Percentiles rank a stretch among this genome's conserved stretches.
These are phyloP conservation scores for Gordius sp. DNA, from an alignment of 2,888 invertebrate genomes.

Conservation along the genomic window DNA sequence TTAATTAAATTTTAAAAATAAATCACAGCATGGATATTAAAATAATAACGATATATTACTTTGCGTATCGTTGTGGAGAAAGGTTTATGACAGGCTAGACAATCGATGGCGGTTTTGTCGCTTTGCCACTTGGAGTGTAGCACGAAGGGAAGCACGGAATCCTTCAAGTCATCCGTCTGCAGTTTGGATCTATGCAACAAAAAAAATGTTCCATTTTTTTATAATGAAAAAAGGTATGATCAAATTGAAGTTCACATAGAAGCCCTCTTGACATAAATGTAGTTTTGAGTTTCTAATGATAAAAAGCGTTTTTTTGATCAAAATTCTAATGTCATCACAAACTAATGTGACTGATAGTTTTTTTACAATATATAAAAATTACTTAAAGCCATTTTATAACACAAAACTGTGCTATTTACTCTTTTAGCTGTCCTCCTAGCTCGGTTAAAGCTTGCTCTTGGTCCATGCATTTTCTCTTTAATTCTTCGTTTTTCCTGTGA, in stretches of 20 bases:
- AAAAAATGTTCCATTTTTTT: no score
- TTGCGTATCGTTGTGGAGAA: not conserved
- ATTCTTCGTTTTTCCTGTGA: constrained; percentile 2
- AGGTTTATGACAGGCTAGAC: not conserved
- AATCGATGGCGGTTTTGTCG: not conserved
- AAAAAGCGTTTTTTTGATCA: no score
- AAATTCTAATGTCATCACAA: no score
- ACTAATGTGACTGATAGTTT: no score
- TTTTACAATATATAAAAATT: no score
- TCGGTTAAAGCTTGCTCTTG: constrained; percentile 3
- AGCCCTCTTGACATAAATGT: no score
- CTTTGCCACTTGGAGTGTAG: not conserved
- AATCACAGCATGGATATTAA: not conserved
- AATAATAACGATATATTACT: not conserved
- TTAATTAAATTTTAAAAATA: not conserved
- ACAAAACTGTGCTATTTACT: no score
- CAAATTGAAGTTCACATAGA: no score
- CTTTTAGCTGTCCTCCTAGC: not conserved
- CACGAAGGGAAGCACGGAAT: not conserved
- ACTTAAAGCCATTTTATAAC: no score
- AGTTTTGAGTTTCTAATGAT: no score
- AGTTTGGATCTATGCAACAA: constrained; percentile 1
- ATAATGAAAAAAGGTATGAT: no score
- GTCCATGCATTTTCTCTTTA: not conserved
- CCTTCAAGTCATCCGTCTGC: not conserved